Percentiles rank a stretch among this genome's conserved stretches.
Evolutionary conservation across 2,797 vertebrate species (phyloP).

Genomic region (Coregonus suidteri): DNA sequence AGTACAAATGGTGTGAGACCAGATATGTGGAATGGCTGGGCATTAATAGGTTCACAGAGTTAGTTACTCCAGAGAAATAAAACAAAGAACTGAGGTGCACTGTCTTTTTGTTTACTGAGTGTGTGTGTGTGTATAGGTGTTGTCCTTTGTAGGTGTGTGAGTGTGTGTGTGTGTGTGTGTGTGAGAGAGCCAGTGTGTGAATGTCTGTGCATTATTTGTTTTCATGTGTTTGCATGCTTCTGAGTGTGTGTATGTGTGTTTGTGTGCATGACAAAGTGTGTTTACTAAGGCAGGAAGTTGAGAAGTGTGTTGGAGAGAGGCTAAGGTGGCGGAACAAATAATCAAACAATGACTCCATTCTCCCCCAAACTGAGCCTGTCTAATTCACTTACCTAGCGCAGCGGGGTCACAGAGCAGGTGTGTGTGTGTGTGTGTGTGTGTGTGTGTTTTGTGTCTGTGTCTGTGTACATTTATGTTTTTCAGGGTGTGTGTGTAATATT

Average conservation of each 20-base stretch:
- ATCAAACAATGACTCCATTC: constrained; percentile 6
- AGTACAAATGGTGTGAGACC: background rate
- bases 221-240: background rate
- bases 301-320: constrained; percentile 15
- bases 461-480: background rate
- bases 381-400: background rate
- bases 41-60: background rate
- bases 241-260: constrained; percentile 7
- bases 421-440: background rate
- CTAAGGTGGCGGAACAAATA: constrained; percentile 4
- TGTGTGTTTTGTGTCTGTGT: background rate
- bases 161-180: background rate
- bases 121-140: constrained; percentile 12
- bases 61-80: background rate
- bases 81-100: background rate
- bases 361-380: background rate
- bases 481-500: background rate
- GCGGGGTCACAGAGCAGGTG: background rate
- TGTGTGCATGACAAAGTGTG: background rate
- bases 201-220: background rate
- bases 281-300: constrained; percentile 14
- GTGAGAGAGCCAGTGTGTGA: background rate
- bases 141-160: background rate
- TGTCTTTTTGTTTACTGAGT: background rate
- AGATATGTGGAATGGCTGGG: background rate